phyloP scores from a whole-genome alignment of 1,140 invertebrate genomes.

The Chymomyza costata region DNA sequence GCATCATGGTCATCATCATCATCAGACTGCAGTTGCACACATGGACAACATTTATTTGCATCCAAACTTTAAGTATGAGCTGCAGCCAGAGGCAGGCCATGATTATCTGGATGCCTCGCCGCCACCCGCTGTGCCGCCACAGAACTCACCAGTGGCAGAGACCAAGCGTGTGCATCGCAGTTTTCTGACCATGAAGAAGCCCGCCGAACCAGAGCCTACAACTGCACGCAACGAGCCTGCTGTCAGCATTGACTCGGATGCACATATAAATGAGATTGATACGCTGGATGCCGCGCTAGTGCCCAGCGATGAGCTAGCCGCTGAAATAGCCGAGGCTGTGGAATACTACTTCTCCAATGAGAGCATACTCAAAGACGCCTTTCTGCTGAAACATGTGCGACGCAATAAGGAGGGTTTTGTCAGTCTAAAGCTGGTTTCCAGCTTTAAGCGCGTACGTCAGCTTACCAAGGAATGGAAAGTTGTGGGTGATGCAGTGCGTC shows the following conservation, averaged over 20 bases:
- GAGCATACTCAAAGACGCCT: conserved; percentile 95
- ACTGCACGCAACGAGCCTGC: not conserved
- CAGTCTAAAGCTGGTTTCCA: conserved; percentile 94
- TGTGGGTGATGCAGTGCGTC: conserved; percentile 87
- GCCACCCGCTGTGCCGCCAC: conserved; percentile 52
- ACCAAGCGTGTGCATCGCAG: conserved; percentile 55
- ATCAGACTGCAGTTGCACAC: not conserved
- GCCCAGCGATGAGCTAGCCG: conserved; percentile 84
- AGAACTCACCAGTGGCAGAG: conserved; percentile 52
- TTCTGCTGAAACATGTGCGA: conserved; percentile 94
- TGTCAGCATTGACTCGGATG: conserved; percentile 1
- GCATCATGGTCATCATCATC: conserved; percentile 34
- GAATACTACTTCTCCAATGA: conserved; percentile 97
- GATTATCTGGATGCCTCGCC: conserved; percentile 42
- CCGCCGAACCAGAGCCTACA: conserved; percentile 22
- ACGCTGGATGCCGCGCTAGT: conserved; percentile 47
- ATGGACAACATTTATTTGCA: conserved; percentile 71
- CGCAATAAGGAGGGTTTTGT: conserved; percentile 97
- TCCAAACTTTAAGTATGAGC: conserved; percentile 55
- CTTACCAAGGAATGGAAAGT: conserved; percentile 95
- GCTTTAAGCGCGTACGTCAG: conserved; percentile 94
- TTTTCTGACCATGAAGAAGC: conserved; percentile 50
- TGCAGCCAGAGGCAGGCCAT: not conserved
- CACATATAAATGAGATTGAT: conserved; percentile 55
- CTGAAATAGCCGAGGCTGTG: conserved; percentile 88